Evolutionary conservation across 2,888 invertebrate species (phyloP), one percentile per base, ranked within the genome.

Genomic region (Rhogogaster chlorosoma): DNA sequence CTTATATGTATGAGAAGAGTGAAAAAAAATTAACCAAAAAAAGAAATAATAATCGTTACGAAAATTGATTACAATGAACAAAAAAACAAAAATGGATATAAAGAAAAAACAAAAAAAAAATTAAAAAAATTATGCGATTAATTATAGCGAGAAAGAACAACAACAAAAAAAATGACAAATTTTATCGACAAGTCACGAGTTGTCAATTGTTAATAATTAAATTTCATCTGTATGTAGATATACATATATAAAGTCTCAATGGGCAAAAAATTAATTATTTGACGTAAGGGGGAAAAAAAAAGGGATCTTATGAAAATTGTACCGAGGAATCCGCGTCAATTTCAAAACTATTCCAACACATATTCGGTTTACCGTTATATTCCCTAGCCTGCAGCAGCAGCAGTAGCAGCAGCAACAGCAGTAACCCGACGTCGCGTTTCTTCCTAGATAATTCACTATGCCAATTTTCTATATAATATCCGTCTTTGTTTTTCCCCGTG

Each of bases 311-410:
- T n/a, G 6, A 53, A 53, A 53, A 53, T 53, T n/a, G 53, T 61
- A 61, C 22, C 61, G 61, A 26, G 61, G 61, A 61, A 61, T 53
- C 26, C 15, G 9, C 38, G 71, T 71, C 71, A 38, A 71, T 71
- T 71, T 71, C 73, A 42, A 73, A 38, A 73, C 38, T 73, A 73
- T 73, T 42, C 42, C 73, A 73, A 73, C 22, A 73, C 42, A 73
- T n/a, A n/a, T 73, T 73, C 22, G 22, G 42, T 38, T 26, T 73
- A 73, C 73, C 73, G 73, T 73, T 73, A 73, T 73, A 73, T 38
- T 6, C 42, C 67, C 67, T 32, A 29, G 29, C 67, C 26, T 67
- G 32, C 67, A 67, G 61, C 61, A 61, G 61, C 61, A 61, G 22
- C 26, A 61, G 61, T 26, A 61, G 26, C 61, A 61, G 61, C 61